Percentiles rank a stretch among this genome's conserved stretches.
phyloP scores from a whole-genome alignment of 1,140 invertebrate species.

The Apis florea region DNA sequence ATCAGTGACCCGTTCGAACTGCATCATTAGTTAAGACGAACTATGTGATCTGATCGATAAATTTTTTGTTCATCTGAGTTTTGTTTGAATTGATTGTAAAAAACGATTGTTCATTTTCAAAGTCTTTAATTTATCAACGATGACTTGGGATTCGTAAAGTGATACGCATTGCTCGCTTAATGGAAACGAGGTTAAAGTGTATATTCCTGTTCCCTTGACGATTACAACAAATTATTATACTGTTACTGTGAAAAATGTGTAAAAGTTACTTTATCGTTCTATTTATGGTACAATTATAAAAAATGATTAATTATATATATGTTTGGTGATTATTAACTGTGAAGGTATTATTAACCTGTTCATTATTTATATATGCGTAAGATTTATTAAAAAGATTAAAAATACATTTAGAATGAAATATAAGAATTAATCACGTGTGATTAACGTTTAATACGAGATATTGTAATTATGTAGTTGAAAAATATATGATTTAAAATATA shows the following conservation, averaged over 20 bases:
- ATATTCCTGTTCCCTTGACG: neutral
- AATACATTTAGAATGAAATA: neutral
- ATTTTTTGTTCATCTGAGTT: neutral
- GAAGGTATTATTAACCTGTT: neutral
- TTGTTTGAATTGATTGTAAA: neutral
- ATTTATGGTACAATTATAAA: too few relatives aligned
- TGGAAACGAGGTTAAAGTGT: neutral
- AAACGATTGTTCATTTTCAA: neutral
- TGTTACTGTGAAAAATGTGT: neutral
- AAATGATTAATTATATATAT: neutral
- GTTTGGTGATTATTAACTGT: too few relatives aligned
- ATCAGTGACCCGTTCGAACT: neutral
- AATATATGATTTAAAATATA: too few relatives aligned
- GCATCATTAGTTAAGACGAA: neutral
- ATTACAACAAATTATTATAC: conserved; percentile 10
- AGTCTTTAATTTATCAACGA: neutral
- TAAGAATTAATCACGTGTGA: too few relatives aligned
- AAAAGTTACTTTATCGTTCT: neutral
- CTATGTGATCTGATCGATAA: neutral
- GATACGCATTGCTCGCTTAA: neutral
- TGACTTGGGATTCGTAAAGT: neutral
- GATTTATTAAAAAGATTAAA: neutral
- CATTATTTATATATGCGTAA: neutral
- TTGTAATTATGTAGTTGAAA: too few relatives aligned
- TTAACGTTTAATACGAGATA: neutral